phyloP scores from a whole-genome alignment of 2,888 invertebrate species.

The Tenthredo mesomela region DNA sequence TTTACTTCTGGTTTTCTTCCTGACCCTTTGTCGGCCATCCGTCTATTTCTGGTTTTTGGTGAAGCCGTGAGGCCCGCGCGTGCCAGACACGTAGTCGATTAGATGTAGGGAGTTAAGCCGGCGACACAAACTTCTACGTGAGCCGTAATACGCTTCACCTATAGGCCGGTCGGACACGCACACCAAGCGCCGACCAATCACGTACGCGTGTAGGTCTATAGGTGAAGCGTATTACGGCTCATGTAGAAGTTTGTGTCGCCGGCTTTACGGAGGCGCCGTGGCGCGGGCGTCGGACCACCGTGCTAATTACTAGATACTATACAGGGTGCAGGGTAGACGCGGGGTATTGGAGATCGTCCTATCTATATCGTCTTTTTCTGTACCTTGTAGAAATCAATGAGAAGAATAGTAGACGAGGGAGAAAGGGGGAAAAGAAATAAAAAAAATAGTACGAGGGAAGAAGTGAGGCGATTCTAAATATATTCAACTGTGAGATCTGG shows the following conservation, averaged over 20 bases:
- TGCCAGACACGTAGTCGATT: conserved; percentile 62
- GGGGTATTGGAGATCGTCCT: background rate
- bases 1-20: background rate
- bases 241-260: too few relatives aligned
- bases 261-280: conserved; percentile 7
- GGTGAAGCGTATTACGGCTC: too few relatives aligned
- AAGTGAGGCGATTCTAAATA: background rate
- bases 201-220: too few relatives aligned
- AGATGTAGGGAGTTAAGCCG: background rate
- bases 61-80: conserved; percentile 72
- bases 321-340: background rate
- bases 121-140: too few relatives aligned
- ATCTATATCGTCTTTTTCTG: background rate
- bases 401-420: background rate
- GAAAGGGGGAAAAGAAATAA: background rate
- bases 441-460: too few relatives aligned
- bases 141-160: too few relatives aligned
- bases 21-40: conserved; percentile 7
- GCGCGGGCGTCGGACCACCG: conserved; percentile 22
- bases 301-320: conserved; percentile 4
- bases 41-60: conserved; percentile 64
- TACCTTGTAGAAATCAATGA: conserved; percentile 4
- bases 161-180: too few relatives aligned
- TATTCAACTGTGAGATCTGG: background rate
- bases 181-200: too few relatives aligned